Base-by-base conservation (phyloP, 2,888 invertebrate species). In the Cheilosia vernalis region DNA sequence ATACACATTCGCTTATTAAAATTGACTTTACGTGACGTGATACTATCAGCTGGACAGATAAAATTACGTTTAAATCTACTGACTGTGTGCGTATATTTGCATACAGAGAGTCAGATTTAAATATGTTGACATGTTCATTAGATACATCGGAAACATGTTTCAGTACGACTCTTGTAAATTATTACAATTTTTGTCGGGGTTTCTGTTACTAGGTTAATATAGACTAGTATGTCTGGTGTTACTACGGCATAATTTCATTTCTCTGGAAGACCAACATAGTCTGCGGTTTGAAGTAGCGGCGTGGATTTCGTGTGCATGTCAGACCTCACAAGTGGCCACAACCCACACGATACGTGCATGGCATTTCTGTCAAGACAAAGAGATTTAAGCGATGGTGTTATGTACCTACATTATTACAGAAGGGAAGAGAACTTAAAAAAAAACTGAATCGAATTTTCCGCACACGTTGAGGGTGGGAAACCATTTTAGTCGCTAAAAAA, bases 151-250 rank as follows among this genome's bases (percentile, higher is more conserved):
- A 84, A 84, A 76, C 84, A 80, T 84, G 79, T 79, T 70, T 37
- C 69, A 44, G 73, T 56, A 51, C 37, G 55, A 58, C 44, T 80
- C 84, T 42, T 84, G 74, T 84, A 84, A 79, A 74, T 84, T 84
- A 74, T 79, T 74, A 79, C 58, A 80, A 69, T 51, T 67, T 74
- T 66, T 33, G 56, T 60, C 51, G 53, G 37, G 17, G 33, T 15
- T 69, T 53, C 60, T 66, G 69, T 76, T 80, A 84, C 74, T 84
- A 76, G 84, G 84, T 84, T 84, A 84, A 70, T 84, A 74, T 73
- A 63, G 27, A 63, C 67, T 51, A 73, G 70, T 72, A 63, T 61
- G 40, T 58, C 69, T 56, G 49, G 51, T 66, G 49, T 53, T 60
- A 53, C 24, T 51, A 19, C 55, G 60, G 37, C 51, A 63, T 10